Evolutionary conservation across 2,113 vertebrate species (phyloP), one percentile per base, ranked within the genome.

Genomic region (Zosterops pallidus): DNA sequence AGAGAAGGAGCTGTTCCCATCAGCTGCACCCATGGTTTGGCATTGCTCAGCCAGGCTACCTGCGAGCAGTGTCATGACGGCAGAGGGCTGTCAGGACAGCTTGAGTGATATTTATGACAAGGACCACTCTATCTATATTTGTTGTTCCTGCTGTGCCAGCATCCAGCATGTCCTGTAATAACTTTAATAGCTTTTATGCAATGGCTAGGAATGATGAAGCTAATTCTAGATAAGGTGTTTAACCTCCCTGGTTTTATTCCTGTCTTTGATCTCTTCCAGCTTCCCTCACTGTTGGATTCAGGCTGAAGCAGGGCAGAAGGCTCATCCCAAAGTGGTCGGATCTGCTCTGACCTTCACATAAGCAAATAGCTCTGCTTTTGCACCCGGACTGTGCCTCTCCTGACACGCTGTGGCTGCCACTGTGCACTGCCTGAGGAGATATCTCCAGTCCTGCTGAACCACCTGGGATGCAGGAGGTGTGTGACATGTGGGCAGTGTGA

Each of bases 111-210:
- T 71, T 86, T 92, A 76, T 60, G 83, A 76, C 67, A 83, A 88
- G 71, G 83, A 62, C 44, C 4, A 5, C 69, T 75, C 65, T 24
- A 81, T 65, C 75, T 93, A 4, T 49, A 76, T 83, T 95, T 92
- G 89, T 24, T 76, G 83, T 80, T 80, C 89, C 86, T 57, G 79
- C 67, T 92, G 63, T 44, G 63, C 76, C 72, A 95, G 94, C 93
- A 80, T 39, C 70, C 86, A 86, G 57, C 15, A 5, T 28, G 71
- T 37, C 86, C 89, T 80, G 63, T 83, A 89, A 94, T 76, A 90
- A 86, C 41, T 77, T 64, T 72, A 88, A 76, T 56, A 57, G 86
- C 76, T 92, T 95, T 88, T 92, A 80, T 69, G 67, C 71, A 90
- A 77, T 0, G 1, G 44, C 63, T 60, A 52, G 59, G 42, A 68